phyloP scores from a whole-genome alignment of 2,113 vertebrate genomes.

The Salvelinus namaycush region DNA sequence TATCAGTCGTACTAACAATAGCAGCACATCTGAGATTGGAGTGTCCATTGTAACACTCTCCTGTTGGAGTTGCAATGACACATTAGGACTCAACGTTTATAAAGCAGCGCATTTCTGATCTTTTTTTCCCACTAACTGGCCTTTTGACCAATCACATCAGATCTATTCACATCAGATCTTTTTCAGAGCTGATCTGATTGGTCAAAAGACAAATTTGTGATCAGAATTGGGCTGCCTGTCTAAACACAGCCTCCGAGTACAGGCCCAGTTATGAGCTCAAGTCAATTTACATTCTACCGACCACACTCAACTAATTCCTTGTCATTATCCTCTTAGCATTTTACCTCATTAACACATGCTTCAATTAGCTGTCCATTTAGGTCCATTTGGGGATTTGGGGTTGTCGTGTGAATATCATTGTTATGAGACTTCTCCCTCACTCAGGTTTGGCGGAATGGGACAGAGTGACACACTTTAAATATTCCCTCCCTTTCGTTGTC shows the following conservation, averaged over 20 bases:
- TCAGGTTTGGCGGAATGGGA: slow-evolving; percentile 42
- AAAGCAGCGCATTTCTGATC: not conserved
- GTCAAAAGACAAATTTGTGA: too few relatives aligned
- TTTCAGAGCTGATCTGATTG: too few relatives aligned
- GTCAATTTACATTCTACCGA: not conserved
- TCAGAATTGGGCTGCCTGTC: too few relatives aligned
- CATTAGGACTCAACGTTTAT: too few relatives aligned
- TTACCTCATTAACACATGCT: slow-evolving; percentile 17
- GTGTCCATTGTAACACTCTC: not conserved
- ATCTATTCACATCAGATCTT: too few relatives aligned
- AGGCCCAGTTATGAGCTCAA: not conserved
- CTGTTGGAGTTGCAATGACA: not conserved
- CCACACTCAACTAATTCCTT: slow-evolving; percentile 16
- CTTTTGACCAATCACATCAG: too few relatives aligned
- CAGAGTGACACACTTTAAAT: slow-evolving; percentile 49
- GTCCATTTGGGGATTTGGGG: slow-evolving; percentile 24
- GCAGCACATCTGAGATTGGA: not conserved
- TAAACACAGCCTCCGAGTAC: not conserved
- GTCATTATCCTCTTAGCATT: slow-evolving; percentile 6
- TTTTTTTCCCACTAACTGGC: not conserved
- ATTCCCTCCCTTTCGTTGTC: slow-evolving; percentile 57
- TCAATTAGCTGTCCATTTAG: slow-evolving; percentile 27
- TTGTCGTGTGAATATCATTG: slow-evolving; percentile 33
- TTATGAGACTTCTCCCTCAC: slow-evolving; percentile 29
- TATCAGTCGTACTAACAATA: not conserved